Percentiles rank a stretch among this genome's conserved stretches.
phyloP scores from a whole-genome alignment of 2,888 invertebrate genomes.

The Phortica okadai region DNA sequence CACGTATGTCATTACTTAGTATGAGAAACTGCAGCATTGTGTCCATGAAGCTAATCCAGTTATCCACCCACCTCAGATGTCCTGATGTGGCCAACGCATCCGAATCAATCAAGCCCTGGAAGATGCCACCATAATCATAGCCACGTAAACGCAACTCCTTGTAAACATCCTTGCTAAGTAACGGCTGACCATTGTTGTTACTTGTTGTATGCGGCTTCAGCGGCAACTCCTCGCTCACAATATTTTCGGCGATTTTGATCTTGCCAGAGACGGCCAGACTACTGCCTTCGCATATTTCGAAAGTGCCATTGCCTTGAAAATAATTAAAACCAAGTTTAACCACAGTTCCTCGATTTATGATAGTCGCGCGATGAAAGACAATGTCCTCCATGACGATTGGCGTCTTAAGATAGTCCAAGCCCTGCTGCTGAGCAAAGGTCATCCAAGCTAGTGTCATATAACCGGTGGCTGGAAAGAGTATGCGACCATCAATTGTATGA shows the following conservation, averaged over 20 bases:
- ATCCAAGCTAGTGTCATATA: conserved; percentile 94
- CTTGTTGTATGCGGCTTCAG: conserved; percentile 77
- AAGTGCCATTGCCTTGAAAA: conserved; percentile 88
- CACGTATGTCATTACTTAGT: conserved; percentile 84
- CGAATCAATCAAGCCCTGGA: conserved; percentile 86
- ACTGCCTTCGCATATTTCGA: conserved; percentile 93
- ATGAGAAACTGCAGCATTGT: conserved; percentile 96
- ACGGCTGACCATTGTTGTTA: conserved; percentile 40
- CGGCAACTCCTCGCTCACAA: conserved; percentile 80
- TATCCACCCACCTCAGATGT: conserved; percentile 88
- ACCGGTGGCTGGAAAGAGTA: conserved; percentile 96
- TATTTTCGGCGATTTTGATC: conserved; percentile 82
- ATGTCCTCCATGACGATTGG: conserved; percentile 93
- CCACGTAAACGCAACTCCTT: conserved; percentile 91
- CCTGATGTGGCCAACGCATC: conserved; percentile 85
- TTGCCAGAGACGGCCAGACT: conserved; percentile 88
- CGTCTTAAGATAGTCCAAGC: conserved; percentile 84
- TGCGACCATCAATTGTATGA: conserved; percentile 95
- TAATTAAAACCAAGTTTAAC: conserved; percentile 89
- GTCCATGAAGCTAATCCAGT: conserved; percentile 97
- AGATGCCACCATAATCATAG: conserved; percentile 89
- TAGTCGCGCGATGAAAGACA: conserved; percentile 94
- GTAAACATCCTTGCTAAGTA: conserved; percentile 85
- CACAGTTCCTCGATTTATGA: conserved; percentile 89
- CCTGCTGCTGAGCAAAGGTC: conserved; percentile 88